phyloP scores from a whole-genome alignment of 1,140 invertebrate genomes.

The Calephelis nemesis region DNA sequence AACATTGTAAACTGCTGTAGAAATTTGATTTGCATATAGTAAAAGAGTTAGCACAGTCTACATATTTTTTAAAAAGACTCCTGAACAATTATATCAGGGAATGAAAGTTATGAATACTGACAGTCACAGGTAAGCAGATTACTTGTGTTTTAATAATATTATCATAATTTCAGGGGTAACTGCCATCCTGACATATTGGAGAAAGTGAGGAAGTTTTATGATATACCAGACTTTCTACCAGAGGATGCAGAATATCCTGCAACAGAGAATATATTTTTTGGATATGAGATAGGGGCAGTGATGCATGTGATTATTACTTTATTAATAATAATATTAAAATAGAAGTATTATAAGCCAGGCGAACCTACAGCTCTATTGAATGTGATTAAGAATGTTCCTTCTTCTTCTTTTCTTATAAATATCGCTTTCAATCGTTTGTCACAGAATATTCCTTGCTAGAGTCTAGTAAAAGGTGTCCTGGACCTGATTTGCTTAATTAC shows the following conservation, averaged over 20 bases:
- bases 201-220: constrained; percentile 88
- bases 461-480: too few species aligned
- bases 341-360: too few species aligned
- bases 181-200: constrained; percentile 89
- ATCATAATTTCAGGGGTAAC: constrained; percentile 84
- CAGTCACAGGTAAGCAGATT: too few species aligned
- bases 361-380: too few species aligned
- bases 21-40: not conserved
- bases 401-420: too few species aligned
- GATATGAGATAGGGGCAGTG: constrained; percentile 93
- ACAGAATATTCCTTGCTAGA: too few species aligned
- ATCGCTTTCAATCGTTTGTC: too few species aligned
- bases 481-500: too few species aligned
- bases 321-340: constrained; percentile 16
- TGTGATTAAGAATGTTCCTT: too few species aligned
- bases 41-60: not conserved
- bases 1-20: constrained; percentile 18
- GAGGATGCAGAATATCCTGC: constrained; percentile 91
- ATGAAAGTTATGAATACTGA: too few species aligned
- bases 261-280: constrained; percentile 96
- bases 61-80: not conserved
- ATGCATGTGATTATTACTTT: constrained; percentile 90
- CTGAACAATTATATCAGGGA: too few species aligned
- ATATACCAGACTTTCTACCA: constrained; percentile 92
- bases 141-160: not conserved